Base-by-base conservation (phyloP, 2,113 vertebrate genomes). In the Leuciscus idus region DNA sequence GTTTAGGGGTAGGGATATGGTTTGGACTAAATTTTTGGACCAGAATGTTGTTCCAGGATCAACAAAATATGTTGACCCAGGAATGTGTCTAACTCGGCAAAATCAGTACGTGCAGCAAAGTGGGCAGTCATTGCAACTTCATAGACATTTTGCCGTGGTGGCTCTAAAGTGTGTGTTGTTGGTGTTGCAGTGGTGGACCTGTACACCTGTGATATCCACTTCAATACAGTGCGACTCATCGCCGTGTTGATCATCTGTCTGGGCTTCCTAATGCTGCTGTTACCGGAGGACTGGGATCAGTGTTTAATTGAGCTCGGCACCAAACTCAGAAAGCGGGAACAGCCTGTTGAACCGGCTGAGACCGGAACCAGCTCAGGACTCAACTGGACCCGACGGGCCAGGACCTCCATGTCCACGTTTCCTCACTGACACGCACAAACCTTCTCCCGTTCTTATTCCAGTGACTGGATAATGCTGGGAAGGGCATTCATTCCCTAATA, bases 251-350 rank as follows among this genome's bases (percentile, higher is more conserved):
- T 98, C 92, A 99, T 99, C 72, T 97, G 97, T 92, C 93, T 98
- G 95, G 98, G 97, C 80, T 99, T 99, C 92, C 96, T 98, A 86
- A 96, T 99, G 89, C 92, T 99, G 92, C 96, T 99, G 83, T 90
- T 99, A 89, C 98, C 98, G 0, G 97, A 98, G 89, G 97, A 99
- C 91, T 99, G 98, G 98, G 98, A 99, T 30, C 95, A 96, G 91
- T 97, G 97, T 93, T 90, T 98, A 89, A 95, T 98, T 92, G 95
- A 96, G 91, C 95, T 99, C 78, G 95, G 96, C 91, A 95, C 96
- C 0, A 96, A 94, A 90, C 95, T 98, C 92, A 97, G 96, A 88
- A 97, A 97, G 93, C 97, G 97, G 78, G 97, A 98, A 52, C 97
- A 98, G 89, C 89, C 96, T 0, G 91, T 92, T 0, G 98, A 99